A percentile compares a stretch with the other conserved stretches of the same genome.
Evolutionary conservation across 1,140 invertebrate genomes (phyloP).

Genomic region (Euura lappo): DNA sequence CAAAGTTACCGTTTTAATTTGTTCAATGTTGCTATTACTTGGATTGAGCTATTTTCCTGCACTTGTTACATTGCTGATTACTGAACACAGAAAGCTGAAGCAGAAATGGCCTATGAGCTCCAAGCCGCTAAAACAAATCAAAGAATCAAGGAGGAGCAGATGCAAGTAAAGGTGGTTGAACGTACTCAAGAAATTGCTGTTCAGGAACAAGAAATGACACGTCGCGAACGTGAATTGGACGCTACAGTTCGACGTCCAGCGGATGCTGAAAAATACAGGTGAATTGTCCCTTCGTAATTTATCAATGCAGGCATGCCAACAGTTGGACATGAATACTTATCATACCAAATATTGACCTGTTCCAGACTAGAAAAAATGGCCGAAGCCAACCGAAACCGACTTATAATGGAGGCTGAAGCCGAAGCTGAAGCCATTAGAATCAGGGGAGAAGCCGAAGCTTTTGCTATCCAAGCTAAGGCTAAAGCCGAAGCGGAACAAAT

Average conservation of each 20-base stretch:
- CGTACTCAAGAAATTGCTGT: conserved; percentile 90
- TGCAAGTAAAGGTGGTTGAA: conserved; percentile 95
- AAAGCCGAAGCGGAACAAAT: conserved; percentile 96
- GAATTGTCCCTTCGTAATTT: conserved; percentile 16
- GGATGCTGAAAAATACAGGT: conserved; percentile 90
- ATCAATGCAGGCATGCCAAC: background rate
- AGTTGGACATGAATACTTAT: background rate
- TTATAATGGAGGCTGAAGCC: conserved; percentile 91
- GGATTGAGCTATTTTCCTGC: background rate
- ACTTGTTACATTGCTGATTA: background rate
- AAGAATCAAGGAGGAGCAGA: conserved; percentile 94
- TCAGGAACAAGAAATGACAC: conserved; percentile 87
- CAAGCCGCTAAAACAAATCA: conserved; percentile 97
- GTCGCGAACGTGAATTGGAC: conserved; percentile 87
- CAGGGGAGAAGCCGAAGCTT: conserved; percentile 90
- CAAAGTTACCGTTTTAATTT: background rate
- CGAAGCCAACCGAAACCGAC: conserved; percentile 85
- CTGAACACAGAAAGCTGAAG: conserved; percentile 78
- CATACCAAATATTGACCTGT: conserved; percentile 8
- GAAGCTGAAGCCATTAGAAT: conserved; percentile 87
- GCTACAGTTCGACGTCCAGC: conserved; percentile 89
- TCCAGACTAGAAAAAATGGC: conserved; percentile 88
- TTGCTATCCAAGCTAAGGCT: conserved; percentile 91
- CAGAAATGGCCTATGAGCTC: conserved; percentile 92
- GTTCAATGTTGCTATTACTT: background rate